These are phyloP conservation scores for Andricus curvator DNA, from an alignment of 2,888 invertebrate species.

Conservation along the genomic window DNA sequence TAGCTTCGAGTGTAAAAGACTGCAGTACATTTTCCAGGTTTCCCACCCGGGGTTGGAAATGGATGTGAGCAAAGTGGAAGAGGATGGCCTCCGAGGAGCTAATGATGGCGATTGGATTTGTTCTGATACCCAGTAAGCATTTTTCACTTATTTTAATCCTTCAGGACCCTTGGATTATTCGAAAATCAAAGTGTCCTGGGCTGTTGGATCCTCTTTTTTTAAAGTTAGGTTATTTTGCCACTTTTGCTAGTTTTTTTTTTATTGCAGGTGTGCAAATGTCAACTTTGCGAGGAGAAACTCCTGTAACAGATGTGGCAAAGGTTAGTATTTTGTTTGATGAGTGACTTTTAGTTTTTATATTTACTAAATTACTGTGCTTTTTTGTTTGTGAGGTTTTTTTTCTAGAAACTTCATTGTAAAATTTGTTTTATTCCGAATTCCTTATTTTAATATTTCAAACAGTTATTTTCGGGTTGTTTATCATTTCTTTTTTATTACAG, in stretches of 20 bases:
- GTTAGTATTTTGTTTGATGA: slow-evolving; percentile 63
- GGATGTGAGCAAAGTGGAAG: slow-evolving; percentile 73
- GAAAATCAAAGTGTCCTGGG: neutral
- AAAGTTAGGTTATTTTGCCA: slow-evolving; percentile 4
- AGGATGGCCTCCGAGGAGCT: slow-evolving; percentile 70
- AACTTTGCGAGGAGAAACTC: slow-evolving; percentile 94
- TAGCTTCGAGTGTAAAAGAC: neutral
- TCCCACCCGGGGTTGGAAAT: slow-evolving; percentile 56
- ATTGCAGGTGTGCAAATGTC: slow-evolving; percentile 90
- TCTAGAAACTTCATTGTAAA: neutral
- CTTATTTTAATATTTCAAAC: slow-evolving; percentile 19
- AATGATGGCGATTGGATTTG: slow-evolving; percentile 77
- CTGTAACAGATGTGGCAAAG: slow-evolving; percentile 96
- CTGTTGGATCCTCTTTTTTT: neutral
- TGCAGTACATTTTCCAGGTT: neutral
- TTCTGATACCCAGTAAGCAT: slow-evolving; percentile 73
- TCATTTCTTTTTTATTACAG: slow-evolving; percentile 62
- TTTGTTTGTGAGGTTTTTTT: neutral
- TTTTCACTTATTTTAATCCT: slow-evolving; percentile 12
- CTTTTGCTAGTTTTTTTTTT: slow-evolving; percentile 41
- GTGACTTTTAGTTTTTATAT: slow-evolving; percentile 15
- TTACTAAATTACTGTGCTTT: neutral
- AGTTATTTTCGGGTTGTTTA: slow-evolving; percentile 7
- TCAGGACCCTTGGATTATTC: slow-evolving; percentile 38
- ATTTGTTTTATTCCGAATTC: slow-evolving; percentile 9